Conservation (phyloP, 2,797 vertebrate species). For the Danio tinwini region DNA sequence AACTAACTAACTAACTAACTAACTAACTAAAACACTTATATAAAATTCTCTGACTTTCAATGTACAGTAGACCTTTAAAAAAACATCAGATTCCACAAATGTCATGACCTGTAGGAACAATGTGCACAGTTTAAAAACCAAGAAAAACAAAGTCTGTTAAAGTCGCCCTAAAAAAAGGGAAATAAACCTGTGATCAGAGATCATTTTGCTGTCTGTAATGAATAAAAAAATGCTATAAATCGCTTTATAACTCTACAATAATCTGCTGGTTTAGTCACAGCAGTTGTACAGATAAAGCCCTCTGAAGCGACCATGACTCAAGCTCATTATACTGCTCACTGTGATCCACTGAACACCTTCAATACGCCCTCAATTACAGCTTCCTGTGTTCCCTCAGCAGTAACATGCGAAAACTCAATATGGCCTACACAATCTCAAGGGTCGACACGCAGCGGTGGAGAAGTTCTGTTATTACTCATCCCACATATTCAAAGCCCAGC, state of each 20-base stretch:
- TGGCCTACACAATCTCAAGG: slow-evolving; percentile 56
- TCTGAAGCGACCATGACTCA: slow-evolving; percentile 40
- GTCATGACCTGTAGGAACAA: no score
- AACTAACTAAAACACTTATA: no score
- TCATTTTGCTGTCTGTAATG: not conserved
- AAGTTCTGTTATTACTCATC: slow-evolving; percentile 50
- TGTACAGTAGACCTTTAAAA: no score
- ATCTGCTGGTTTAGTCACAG: slow-evolving; percentile 15
- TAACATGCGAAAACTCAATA: slow-evolving; percentile 36
- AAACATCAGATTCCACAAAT: no score
- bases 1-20: no score
- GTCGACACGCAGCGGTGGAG: slow-evolving; percentile 27
- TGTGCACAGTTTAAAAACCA: not conserved
- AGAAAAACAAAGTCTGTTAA: not conserved
- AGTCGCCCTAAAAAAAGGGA: slow-evolving; percentile 5
- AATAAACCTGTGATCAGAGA: not conserved
- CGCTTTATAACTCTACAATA: slow-evolving; percentile 8
- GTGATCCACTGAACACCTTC: slow-evolving; percentile 43
- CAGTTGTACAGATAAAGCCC: slow-evolving; percentile 29
- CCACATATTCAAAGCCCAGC: slow-evolving; percentile 39
- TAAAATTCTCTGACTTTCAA: no score
- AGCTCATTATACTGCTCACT: slow-evolving; percentile 23
- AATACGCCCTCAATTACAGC: slow-evolving; percentile 43
- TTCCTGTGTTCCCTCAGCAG: slow-evolving; percentile 42
- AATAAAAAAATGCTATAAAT: slow-evolving; percentile 22